Conservation (phyloP, 35 echinoderm and acorn worm species). For the Ptychodera flava region DNA sequence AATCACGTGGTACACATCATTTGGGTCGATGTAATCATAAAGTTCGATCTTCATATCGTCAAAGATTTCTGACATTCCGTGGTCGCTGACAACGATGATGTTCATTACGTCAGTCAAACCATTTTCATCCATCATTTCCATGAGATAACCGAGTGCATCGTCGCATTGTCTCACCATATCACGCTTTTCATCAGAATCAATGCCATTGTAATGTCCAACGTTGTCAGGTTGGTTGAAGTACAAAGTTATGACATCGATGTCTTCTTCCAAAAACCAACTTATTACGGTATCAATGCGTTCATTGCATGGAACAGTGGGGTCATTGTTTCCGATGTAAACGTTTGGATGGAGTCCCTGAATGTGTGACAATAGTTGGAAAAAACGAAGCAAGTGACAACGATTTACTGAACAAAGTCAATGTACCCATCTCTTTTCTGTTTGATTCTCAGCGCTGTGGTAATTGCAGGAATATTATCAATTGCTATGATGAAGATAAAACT, state of each 20-base stretch:
- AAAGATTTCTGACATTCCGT: background rate
- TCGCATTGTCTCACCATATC: background rate
- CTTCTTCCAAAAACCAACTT: background rate
- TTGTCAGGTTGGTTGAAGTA: background rate
- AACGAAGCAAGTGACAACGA: no score
- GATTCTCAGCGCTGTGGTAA: no score
- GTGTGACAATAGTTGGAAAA: no score
- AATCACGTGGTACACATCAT: conserved; percentile 45
- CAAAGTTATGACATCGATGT: background rate
- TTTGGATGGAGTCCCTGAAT: background rate
- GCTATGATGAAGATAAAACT: no score
- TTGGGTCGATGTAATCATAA: conserved; percentile 57
- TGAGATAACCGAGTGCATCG: background rate
- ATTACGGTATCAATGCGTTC: background rate
- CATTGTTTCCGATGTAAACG: background rate
- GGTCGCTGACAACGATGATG: background rate
- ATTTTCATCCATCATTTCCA: background rate
- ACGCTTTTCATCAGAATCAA: background rate
- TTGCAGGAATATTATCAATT: no score
- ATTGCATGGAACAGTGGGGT: background rate
- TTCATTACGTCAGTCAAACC: background rate
- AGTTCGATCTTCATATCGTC: conserved; percentile 15
- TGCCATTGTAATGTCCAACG: background rate
- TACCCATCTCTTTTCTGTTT: no score
- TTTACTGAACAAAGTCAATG: no score